Conservation (phyloP, 53 echinoderm and acorn worm species). For the Temnopleurus reevesii region DNA sequence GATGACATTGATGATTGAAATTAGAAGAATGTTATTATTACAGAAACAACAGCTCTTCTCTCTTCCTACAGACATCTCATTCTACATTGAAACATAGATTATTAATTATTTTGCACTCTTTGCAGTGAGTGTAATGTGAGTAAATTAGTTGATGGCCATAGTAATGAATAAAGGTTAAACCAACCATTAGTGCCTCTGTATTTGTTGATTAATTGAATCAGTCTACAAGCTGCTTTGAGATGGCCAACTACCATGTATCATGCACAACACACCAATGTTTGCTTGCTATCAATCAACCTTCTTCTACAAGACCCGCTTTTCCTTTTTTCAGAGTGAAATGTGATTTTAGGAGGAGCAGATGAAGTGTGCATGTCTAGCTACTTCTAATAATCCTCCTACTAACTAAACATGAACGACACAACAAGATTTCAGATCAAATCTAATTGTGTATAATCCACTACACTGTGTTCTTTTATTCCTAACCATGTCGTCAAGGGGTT, state of each 20-base stretch:
- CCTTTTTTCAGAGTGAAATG: background rate
- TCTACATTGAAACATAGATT: background rate
- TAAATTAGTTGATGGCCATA: conserved; percentile 19
- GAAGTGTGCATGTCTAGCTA: conserved; percentile 9
- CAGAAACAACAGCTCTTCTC: background rate
- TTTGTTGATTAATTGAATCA: conserved; percentile 37
- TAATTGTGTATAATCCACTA: background rate
- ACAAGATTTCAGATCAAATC: background rate
- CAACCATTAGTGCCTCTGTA: conserved; percentile 7
- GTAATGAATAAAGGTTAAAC: conserved; percentile 20
- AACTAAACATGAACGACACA: background rate
- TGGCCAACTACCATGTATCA: conserved; percentile 7
- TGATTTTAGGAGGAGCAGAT: background rate
- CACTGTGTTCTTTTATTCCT: background rate
- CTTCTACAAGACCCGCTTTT: background rate
- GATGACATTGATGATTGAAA: background rate
- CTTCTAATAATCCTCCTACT: background rate
- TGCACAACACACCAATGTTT: background rate
- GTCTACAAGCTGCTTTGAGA: background rate
- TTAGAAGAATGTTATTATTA: background rate
- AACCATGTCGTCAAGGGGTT: no score
- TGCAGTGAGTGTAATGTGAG: conserved; percentile 18
- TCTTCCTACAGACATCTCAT: background rate
- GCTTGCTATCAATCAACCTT: conserved; percentile 10
- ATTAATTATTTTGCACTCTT: conserved; percentile 3